phyloP scores from a whole-genome alignment of 2,113 vertebrate species.

The Corythaeola cristata region DNA sequence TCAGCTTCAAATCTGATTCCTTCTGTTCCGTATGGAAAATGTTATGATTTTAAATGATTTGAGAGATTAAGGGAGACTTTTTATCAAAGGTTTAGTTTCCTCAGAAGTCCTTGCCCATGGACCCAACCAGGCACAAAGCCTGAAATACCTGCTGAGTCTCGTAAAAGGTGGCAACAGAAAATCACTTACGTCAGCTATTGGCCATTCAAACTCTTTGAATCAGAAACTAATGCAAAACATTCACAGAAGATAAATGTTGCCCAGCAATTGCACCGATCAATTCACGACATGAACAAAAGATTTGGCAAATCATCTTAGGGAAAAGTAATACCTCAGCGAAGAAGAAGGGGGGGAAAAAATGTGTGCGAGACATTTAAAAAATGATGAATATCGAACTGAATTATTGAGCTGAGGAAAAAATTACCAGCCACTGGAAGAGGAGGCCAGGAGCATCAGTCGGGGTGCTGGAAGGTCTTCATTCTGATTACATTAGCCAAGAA shows the following conservation, averaged over 20 bases:
- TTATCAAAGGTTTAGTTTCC: background rate
- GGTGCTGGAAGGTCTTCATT: background rate
- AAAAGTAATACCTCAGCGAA: background rate
- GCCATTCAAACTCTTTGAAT: background rate
- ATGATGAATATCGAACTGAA: background rate
- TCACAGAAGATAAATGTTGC: conserved; percentile 28
- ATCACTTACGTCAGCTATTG: background rate
- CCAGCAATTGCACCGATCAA: conserved; percentile 17
- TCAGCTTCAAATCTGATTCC: background rate
- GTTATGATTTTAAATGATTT: background rate
- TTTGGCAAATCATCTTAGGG: background rate
- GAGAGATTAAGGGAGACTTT: background rate
- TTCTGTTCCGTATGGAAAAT: background rate
- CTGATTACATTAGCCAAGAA: conserved; percentile 23
- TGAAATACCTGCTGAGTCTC: background rate
- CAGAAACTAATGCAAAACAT: background rate
- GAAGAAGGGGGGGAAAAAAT: background rate
- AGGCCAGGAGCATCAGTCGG: conserved; percentile 8
- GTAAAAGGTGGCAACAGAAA: background rate
- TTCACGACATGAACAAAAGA: conserved; percentile 29
- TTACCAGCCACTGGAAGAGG: background rate
- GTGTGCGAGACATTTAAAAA: background rate
- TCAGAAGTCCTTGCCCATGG: background rate
- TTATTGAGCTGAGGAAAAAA: conserved; percentile 40
- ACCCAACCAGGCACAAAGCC: background rate